Evolutionary conservation across 2,888 invertebrate genomes (phyloP).

Genomic region (Andrena praecox): DNA sequence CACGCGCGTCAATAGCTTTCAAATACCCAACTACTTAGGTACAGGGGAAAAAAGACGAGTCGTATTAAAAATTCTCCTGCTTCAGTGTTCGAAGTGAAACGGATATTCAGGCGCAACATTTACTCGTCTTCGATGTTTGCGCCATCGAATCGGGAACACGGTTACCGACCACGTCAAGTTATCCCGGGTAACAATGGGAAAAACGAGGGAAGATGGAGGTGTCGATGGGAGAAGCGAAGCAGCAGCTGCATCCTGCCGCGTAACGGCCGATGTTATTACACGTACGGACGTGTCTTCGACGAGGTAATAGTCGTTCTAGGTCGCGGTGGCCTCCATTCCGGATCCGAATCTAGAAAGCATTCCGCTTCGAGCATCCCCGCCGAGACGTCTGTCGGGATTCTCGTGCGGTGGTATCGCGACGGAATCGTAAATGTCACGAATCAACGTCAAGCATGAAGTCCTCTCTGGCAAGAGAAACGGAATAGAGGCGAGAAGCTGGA

Average conservation of each 20-base stretch:
- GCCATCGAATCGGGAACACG: slow-evolving; percentile 21
- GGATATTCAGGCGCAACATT: neutral
- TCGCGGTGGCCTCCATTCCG: slow-evolving; percentile 18
- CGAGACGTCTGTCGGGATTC: slow-evolving; percentile 4
- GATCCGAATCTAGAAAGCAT: slow-evolving; percentile 38
- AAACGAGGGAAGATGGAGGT: slow-evolving; percentile 12
- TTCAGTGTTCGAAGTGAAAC: neutral
- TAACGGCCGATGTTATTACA: slow-evolving; percentile 51
- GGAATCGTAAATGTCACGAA: slow-evolving; percentile 52
- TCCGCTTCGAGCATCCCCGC: slow-evolving; percentile 5
- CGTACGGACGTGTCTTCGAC: slow-evolving; percentile 39
- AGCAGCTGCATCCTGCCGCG: slow-evolving; percentile 35
- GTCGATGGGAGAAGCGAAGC: slow-evolving; percentile 17
- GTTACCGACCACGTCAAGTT: slow-evolving; percentile 20
- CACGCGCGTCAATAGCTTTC: too few species aligned
- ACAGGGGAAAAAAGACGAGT: too few species aligned
- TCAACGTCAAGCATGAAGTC: slow-evolving; percentile 42
- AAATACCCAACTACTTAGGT: too few species aligned
- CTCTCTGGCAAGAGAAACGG: neutral
- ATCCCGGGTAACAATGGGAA: slow-evolving; percentile 23
- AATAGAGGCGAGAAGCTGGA: neutral
- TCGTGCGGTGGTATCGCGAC: slow-evolving; percentile 36
- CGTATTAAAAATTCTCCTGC: too few species aligned
- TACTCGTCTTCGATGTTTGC: slow-evolving; percentile 7
- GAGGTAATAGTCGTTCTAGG: slow-evolving; percentile 35